Conservation (phyloP, 2,113 vertebrate genomes). For the Nanger granti region DNA sequence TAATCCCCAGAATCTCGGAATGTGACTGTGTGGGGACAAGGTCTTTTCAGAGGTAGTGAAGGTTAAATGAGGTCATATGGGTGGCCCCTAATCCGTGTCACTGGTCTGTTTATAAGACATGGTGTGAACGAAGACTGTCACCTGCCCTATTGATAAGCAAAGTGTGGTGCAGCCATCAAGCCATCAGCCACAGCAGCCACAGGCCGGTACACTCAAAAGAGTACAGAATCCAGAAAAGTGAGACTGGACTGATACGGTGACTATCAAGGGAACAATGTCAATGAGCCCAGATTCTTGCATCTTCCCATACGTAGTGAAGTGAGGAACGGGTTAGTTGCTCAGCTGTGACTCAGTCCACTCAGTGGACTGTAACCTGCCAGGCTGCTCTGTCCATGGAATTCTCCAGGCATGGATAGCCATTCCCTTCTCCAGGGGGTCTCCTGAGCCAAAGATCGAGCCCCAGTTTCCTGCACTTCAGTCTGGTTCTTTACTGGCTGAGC, state of each 20-base stretch:
- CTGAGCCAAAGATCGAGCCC: background rate
- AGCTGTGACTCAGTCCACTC: background rate
- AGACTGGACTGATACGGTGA: too few species aligned
- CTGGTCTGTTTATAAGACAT: background rate
- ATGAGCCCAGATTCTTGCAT: background rate
- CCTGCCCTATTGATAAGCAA: background rate
- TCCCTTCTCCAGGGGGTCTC: background rate
- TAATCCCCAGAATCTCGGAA: background rate
- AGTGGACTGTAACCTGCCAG: background rate
- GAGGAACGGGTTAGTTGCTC: background rate
- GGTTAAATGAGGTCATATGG: background rate
- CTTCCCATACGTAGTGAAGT: background rate
- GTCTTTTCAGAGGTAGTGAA: background rate
- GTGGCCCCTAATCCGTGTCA: background rate
- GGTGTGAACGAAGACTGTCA: background rate
- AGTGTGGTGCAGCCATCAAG: background rate
- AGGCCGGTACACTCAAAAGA: background rate
- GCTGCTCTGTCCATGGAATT: background rate
- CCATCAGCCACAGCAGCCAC: background rate
- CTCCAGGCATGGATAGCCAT: background rate
- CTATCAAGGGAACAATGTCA: rapidly evolving
- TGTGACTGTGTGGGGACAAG: background rate
- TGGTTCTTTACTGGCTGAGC: background rate
- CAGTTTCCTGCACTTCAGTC: background rate
- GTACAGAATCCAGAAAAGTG: background rate